Evolutionary conservation across 1,140 invertebrate genomes (phyloP).

Genomic region (Apis cerana): DNA sequence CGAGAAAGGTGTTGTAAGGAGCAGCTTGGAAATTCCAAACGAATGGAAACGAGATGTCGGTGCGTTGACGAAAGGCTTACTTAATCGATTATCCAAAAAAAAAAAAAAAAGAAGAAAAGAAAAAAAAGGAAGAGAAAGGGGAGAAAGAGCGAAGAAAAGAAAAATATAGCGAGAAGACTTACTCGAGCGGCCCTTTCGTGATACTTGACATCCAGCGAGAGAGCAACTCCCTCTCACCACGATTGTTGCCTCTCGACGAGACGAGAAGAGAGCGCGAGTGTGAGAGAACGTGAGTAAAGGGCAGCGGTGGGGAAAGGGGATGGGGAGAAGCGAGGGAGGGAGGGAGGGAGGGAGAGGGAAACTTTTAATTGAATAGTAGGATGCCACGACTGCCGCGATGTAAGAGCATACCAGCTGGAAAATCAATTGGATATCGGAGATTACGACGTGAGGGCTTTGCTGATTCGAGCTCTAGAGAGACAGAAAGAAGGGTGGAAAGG

Average conservation of each 20-base stretch:
- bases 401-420: slow-evolving; percentile 75
- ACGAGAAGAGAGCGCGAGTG: slow-evolving; percentile 42
- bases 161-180: slow-evolving; percentile 55
- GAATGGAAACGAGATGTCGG: slow-evolving; percentile 34
- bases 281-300: slow-evolving; percentile 57
- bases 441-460: slow-evolving; percentile 76
- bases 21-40: slow-evolving; percentile 3
- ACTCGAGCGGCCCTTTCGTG: slow-evolving; percentile 60
- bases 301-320: slow-evolving; percentile 8
- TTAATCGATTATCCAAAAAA: slow-evolving; percentile 27
- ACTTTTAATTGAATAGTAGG: slow-evolving; percentile 77
- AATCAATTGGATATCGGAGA: slow-evolving; percentile 78
- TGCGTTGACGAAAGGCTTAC: slow-evolving; percentile 47
- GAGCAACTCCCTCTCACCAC: slow-evolving; percentile 47
- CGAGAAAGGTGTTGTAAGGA: too few relatives aligned
- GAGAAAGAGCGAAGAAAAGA: background rate
- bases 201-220: slow-evolving; percentile 55
- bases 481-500: slow-evolving; percentile 24
- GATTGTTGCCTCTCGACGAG: slow-evolving; percentile 71
- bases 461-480: slow-evolving; percentile 68
- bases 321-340: slow-evolving; percentile 5
- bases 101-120: background rate
- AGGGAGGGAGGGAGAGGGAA: slow-evolving; percentile 61
- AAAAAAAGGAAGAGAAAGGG: background rate
- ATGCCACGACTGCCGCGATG: slow-evolving; percentile 72